phyloP scores from a whole-genome alignment of 2,888 invertebrate genomes.

The Drosophila mettleri region DNA sequence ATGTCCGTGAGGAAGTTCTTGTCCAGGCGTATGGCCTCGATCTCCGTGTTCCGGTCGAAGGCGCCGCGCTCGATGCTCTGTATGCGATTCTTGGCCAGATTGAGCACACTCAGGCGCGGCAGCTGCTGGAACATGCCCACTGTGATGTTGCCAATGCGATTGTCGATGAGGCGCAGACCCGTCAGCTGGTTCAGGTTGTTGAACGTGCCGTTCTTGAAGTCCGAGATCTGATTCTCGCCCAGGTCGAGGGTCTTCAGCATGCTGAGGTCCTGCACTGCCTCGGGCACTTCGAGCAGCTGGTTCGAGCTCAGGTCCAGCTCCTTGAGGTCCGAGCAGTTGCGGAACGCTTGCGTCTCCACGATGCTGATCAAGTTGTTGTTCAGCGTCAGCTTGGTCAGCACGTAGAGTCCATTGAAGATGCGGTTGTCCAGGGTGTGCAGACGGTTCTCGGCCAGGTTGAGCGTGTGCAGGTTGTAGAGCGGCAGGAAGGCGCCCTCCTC shows the following conservation, averaged over 20 bases:
- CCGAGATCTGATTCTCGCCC: conserved; percentile 95
- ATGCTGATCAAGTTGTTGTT: conserved; percentile 93
- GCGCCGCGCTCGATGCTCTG: conserved; percentile 93
- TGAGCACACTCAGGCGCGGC: conserved; percentile 93
- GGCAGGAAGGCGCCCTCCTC: conserved; percentile 95
- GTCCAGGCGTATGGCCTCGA: conserved; percentile 94
- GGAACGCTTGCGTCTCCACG: conserved; percentile 92
- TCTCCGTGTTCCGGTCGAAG: conserved; percentile 91
- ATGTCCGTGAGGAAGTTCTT: conserved; percentile 95
- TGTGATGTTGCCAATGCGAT: conserved; percentile 93
- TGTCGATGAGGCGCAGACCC: conserved; percentile 94
- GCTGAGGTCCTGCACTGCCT: conserved; percentile 91
- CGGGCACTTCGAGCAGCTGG: conserved; percentile 92
- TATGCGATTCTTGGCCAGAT: conserved; percentile 95
- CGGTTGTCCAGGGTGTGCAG: conserved; percentile 92
- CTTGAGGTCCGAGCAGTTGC: conserved; percentile 94
- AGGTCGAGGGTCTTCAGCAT: conserved; percentile 95
- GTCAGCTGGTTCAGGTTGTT: conserved; percentile 94
- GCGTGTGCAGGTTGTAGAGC: conserved; percentile 94
- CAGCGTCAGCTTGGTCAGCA: conserved; percentile 92
- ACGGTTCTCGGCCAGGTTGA: conserved; percentile 95
- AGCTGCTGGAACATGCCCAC: conserved; percentile 95
- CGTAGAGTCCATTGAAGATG: conserved; percentile 93
- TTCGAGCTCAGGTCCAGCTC: conserved; percentile 96
- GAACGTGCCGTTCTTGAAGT: conserved; percentile 93